Conservation (phyloP, 2,113 vertebrate species). For the Colinus virginianus region DNA sequence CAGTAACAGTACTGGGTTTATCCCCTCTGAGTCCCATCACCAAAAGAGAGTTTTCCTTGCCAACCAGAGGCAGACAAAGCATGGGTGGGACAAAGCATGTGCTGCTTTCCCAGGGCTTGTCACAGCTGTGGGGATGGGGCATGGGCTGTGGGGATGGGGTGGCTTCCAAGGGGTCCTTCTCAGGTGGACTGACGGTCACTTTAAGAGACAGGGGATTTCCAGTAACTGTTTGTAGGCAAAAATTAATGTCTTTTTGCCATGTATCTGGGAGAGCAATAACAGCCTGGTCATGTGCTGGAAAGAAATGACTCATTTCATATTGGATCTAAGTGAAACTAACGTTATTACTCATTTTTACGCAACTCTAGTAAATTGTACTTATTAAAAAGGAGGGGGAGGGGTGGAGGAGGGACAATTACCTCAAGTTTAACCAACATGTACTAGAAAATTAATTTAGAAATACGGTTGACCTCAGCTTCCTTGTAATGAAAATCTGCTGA, state of each 20-base stretch:
- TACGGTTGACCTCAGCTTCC: constrained; percentile 61
- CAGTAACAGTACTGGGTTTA: constrained; percentile 54
- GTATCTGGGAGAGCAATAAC: constrained; percentile 22
- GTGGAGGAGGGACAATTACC: background rate
- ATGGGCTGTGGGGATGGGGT: too few species aligned
- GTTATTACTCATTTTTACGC: constrained; percentile 60
- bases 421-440: constrained; percentile 35
- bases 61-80: background rate
- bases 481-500: constrained; percentile 64
- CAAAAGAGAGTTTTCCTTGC: background rate
- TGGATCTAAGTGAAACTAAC: constrained; percentile 23
- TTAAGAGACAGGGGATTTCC: constrained; percentile 12
- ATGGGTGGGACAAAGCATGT: background rate
- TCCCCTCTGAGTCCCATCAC: background rate
- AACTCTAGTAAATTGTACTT: constrained; percentile 63
- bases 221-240: constrained; percentile 19
- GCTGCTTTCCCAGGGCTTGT: constrained; percentile 51
- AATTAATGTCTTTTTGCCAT: constrained; percentile 12
- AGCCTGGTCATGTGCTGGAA: constrained; percentile 60
- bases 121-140: constrained; percentile 11
- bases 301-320: constrained; percentile 51
- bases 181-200: constrained; percentile 20
- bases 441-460: constrained; percentile 60
- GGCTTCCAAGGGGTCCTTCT: constrained; percentile 22
- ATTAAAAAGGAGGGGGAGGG: background rate